These are phyloP conservation scores for Luffia ferchaultella DNA, from an alignment of 2,888 invertebrate species.

Conservation along the genomic window DNA sequence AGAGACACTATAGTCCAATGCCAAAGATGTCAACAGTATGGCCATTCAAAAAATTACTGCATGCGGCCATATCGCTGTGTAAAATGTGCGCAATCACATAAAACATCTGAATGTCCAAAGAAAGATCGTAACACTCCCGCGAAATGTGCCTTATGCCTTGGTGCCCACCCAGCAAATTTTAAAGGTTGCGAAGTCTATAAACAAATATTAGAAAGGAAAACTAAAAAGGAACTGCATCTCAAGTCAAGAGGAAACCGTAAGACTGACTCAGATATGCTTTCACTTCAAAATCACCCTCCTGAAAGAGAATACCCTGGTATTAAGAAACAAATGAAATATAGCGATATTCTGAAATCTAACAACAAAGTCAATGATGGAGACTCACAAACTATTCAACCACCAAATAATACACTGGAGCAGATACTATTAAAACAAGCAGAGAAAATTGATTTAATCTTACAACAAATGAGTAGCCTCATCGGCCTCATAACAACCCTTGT, in stretches of 20 bases:
- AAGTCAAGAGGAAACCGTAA: no score
- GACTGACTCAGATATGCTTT: no score
- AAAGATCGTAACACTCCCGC: slow-evolving; percentile 5
- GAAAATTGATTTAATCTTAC: slow-evolving; percentile 14
- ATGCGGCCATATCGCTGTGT: slow-evolving; percentile 14
- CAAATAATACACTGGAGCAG: slow-evolving; percentile 3
- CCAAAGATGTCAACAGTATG: slow-evolving; percentile 13
- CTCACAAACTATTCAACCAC: no score
- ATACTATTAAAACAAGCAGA: slow-evolving; percentile 13
- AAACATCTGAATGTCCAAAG: slow-evolving; percentile 8
- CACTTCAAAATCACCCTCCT: no score
- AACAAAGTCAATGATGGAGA: background rate
- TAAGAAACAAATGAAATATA: background rate
- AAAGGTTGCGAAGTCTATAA: slow-evolving; percentile 14
- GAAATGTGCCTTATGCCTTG: slow-evolving; percentile 13
- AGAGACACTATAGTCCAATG: slow-evolving; percentile 5
- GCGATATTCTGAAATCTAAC: background rate
- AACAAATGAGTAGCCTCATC: slow-evolving; percentile 13
- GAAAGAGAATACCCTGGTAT: no score
- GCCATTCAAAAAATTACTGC: slow-evolving; percentile 14
- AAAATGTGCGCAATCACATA: slow-evolving; percentile 12
- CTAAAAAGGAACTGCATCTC: background rate
- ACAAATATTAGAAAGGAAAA: slow-evolving; percentile 10
- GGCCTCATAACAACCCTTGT: slow-evolving; percentile 12
- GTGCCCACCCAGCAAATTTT: slow-evolving; percentile 13